These are phyloP conservation scores for Fulmarus glacialis DNA, from an alignment of 2,113 vertebrate species.

Conservation along the genomic window DNA sequence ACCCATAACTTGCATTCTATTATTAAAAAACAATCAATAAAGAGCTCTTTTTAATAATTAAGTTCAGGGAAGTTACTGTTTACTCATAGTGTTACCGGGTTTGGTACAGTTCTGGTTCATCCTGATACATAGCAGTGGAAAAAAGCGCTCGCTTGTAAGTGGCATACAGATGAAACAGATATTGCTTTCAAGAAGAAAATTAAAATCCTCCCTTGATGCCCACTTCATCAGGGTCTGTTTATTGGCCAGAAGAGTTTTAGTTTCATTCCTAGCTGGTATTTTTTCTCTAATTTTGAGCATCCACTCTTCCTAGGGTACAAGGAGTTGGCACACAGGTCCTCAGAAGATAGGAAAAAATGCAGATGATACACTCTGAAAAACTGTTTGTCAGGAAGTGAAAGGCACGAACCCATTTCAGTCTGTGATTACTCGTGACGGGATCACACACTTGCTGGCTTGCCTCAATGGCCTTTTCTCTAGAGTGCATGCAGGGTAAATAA, in stretches of 20 bases:
- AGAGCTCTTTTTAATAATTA: not conserved
- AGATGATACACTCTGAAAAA: not conserved
- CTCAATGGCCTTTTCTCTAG: not conserved
- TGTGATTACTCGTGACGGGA: not conserved
- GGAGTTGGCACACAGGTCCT: not conserved
- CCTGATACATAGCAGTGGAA: not conserved
- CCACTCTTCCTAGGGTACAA: not conserved
- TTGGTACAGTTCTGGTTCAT: not conserved
- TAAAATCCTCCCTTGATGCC: constrained; percentile 8
- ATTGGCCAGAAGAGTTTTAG: not conserved
- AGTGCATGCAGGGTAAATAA: not conserved
- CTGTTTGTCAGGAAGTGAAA: not conserved
- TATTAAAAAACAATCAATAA: not conserved
- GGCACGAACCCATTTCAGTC: not conserved
- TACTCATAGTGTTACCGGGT: not conserved
- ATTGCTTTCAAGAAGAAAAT: constrained; percentile 48
- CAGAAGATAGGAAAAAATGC: not conserved
- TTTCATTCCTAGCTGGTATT: not conserved
- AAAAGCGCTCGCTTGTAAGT: not conserved
- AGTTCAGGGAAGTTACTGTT: not conserved
- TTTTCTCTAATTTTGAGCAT: not conserved
- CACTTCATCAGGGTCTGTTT: constrained; percentile 34
- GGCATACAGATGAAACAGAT: not conserved
- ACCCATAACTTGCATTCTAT: not conserved
- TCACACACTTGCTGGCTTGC: not conserved